Evolutionary conservation across 2,797 vertebrate species (phyloP).

Genomic region (Myripristis jacobus): DNA sequence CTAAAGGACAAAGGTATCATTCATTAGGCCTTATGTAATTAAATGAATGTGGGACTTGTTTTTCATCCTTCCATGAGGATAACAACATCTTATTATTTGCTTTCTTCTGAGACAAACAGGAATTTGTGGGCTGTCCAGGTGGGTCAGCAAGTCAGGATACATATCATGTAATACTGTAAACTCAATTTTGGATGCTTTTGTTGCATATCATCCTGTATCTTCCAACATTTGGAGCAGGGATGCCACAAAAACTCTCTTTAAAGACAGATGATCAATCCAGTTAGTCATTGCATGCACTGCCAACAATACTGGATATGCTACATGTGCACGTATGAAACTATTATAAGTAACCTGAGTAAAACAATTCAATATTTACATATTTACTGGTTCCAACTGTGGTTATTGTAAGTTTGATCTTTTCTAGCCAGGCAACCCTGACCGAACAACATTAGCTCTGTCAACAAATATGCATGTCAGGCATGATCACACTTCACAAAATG

Average conservation of each 20-base stretch:
- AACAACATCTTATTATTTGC: conserved; percentile 14
- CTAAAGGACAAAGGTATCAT: conserved; percentile 10
- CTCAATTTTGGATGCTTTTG: not conserved
- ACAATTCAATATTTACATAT: no score
- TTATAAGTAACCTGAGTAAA: no score
- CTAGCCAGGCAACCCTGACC: no score
- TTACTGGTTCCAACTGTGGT: no score
- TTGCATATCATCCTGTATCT: conserved; percentile 10
- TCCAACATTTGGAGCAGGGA: not conserved
- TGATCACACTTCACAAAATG: no score
- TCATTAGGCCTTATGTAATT: conserved; percentile 31
- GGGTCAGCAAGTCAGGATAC: conserved; percentile 16
- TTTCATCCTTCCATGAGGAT: conserved; percentile 2
- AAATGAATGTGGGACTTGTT: conserved; percentile 25
- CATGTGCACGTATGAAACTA: no score
- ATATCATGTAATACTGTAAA: not conserved
- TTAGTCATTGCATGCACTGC: no score
- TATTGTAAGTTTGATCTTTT: no score
- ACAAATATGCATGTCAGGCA: no score
- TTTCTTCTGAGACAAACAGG: not conserved
- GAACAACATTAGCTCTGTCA: no score
- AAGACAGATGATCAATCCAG: not conserved
- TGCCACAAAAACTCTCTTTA: not conserved
- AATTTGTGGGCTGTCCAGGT: conserved; percentile 13
- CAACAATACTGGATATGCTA: no score